A percentile compares a stretch with the other conserved stretches of the same genome.
phyloP scores from a whole-genome alignment of 2,888 invertebrate species.

The Volucella inanis region DNA sequence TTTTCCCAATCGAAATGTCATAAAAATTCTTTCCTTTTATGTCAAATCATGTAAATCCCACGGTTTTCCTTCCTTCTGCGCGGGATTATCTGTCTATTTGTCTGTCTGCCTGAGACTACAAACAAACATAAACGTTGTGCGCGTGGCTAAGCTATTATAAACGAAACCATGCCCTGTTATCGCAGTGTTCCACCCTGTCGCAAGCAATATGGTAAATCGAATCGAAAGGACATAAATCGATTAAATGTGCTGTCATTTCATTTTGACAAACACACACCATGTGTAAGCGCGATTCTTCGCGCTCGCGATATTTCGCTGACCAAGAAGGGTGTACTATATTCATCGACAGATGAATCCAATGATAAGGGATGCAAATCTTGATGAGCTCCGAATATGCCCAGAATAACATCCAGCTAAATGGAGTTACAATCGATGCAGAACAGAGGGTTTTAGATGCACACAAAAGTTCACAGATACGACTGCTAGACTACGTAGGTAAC shows the following conservation, averaged over 20 bases:
- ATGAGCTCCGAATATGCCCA: slow-evolving; percentile 76
- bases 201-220: slow-evolving; percentile 75
- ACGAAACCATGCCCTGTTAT: slow-evolving; percentile 58
- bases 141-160: slow-evolving; percentile 58
- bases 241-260: slow-evolving; percentile 81
- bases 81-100: slow-evolving; percentile 12
- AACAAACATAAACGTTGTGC: slow-evolving; percentile 60
- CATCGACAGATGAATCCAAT: slow-evolving; percentile 57
- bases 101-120: slow-evolving; percentile 35
- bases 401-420: slow-evolving; percentile 6
- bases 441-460: slow-evolving; percentile 46
- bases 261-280: slow-evolving; percentile 78
- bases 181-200: slow-evolving; percentile 70
- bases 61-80: neutral
- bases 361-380: slow-evolving; percentile 76
- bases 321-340: slow-evolving; percentile 5
- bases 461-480: slow-evolving; percentile 51
- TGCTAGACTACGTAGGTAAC: slow-evolving; percentile 75
- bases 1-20: slow-evolving; percentile 54
- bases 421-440: slow-evolving; percentile 5
- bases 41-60: slow-evolving; percentile 38
- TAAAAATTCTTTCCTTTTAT: slow-evolving; percentile 35
- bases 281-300: slow-evolving; percentile 45
- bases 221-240: slow-evolving; percentile 79
- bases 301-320: slow-evolving; percentile 11